Evolutionary conservation across 2,113 vertebrate species (phyloP).

Genomic region (Scytalopus superciliaris): DNA sequence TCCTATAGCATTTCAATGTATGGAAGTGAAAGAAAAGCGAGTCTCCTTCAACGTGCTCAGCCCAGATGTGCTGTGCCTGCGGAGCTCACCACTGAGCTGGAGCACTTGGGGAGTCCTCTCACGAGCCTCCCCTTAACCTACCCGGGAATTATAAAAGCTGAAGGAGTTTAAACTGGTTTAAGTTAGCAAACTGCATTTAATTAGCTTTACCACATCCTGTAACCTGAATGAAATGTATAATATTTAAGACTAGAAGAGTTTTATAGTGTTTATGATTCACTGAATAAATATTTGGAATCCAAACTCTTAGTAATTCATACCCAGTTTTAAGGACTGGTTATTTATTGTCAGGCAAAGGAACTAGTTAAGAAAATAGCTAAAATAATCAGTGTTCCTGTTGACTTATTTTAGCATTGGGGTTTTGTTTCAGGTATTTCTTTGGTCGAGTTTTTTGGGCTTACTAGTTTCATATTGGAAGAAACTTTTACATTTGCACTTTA

Average conservation of each 20-base stretch:
- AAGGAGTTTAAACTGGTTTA: conserved; percentile 44
- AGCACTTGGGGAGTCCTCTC: background rate
- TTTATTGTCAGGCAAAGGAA: conserved; percentile 61
- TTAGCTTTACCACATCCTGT: conserved; percentile 61
- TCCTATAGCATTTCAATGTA: background rate
- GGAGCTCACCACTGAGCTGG: background rate
- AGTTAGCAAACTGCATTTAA: conserved; percentile 53
- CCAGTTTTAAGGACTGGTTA: conserved; percentile 59
- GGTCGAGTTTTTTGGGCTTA: background rate
- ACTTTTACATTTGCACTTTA: conserved; percentile 22
- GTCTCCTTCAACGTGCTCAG: background rate
- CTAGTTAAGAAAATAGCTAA: conserved; percentile 25
- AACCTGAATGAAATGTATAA: conserved; percentile 64
- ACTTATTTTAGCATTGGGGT: background rate
- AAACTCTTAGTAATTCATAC: conserved; percentile 66
- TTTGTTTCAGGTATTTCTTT: conserved; percentile 34
- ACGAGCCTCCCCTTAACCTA: background rate
- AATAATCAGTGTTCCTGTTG: background rate
- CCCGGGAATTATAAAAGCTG: conserved; percentile 13
- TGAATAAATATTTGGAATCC: conserved; percentile 70
- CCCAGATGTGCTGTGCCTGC: conserved; percentile 29
- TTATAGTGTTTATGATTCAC: conserved; percentile 74
- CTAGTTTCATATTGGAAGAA: background rate
- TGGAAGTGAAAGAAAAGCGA: conserved; percentile 13
- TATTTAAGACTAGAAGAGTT: conserved; percentile 56